Base-by-base conservation (phyloP, 2,797 vertebrate species). In the Lagodon rhomboides region DNA sequence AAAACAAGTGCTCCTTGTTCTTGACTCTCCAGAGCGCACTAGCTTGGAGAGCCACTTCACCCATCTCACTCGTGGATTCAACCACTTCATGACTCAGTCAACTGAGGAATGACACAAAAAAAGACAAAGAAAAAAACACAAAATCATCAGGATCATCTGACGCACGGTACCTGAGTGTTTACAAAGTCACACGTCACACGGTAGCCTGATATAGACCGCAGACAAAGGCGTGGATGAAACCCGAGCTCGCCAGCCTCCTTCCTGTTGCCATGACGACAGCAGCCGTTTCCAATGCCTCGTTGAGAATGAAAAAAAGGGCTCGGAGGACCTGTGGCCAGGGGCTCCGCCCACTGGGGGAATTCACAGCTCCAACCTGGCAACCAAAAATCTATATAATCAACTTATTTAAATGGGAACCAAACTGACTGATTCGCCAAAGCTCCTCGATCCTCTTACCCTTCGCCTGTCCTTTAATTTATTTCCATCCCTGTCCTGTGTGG, bases 201-300 rank as follows among this genome's bases (percentile, higher is more conserved):
- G 75, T 73, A 81, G 88, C 82, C 80, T 64, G 75, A 89, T 89
- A 87, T 73, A 85, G 82, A 87, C 71, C 62, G 10, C 66, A 84
- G 78, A 93, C 92, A 92, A 92, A 89, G 89, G 77, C 47, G 64
- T 53, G 81, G 84, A 92, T 56, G 93, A 93, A 95, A 95, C 88
- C 76, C 27, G 92, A 95, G 89, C 90, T 70, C 10, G 53, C 68
- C 76, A 70, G 77, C 81, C 87, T 84, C 55, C 80, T 87, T 76
- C 65, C 43, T 75, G 94, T 94, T 93, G 73, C 90, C 82, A 91
- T 91, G 92, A 89, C 89, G 46, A 95, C 92, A 71, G 58, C 51
- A 86, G 85, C 53, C 69, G 20, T 74, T 68, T 83, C 78, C 73
- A 77, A 44, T 18, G 43, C 68, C 61, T 59, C 50, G 5, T 56